Conservation (phyloP, 2,797 vertebrate species). For the Rhinichthys osculus region DNA sequence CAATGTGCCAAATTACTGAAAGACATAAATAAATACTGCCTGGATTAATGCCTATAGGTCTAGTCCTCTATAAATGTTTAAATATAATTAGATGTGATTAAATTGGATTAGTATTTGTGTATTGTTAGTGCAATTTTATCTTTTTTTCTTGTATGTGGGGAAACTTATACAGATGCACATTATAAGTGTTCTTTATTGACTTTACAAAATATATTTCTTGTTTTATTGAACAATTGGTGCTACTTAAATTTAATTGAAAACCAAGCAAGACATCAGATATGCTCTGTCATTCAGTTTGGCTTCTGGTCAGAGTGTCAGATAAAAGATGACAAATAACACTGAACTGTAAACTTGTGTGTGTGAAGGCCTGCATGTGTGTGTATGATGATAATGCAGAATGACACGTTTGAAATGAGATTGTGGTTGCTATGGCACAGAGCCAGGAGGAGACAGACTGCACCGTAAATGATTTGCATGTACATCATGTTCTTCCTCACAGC, state of each 20-base stretch:
- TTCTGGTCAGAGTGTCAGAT: conserved; percentile 32
- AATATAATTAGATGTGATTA: conserved; percentile 2
- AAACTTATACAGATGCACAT: background rate
- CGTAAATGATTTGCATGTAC: conserved; percentile 99
- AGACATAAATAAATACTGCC: conserved; percentile 67
- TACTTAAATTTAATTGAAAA: conserved; percentile 19
- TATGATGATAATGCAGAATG: conserved; percentile 97
- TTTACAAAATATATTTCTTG: background rate
- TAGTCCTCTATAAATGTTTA: conserved; percentile 20
- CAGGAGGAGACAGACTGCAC: conserved; percentile 90
- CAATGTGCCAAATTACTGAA: conserved; percentile 65
- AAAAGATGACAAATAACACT: conserved; percentile 10
- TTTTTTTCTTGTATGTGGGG: background rate
- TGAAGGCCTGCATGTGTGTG: conserved; percentile 42
- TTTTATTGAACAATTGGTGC: background rate
- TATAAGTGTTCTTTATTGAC: background rate
- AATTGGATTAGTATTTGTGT: background rate
- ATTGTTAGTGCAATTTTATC: background rate
- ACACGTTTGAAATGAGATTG: conserved; percentile 99
- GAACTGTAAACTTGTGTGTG: conserved; percentile 49
- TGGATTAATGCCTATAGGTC: conserved; percentile 45
- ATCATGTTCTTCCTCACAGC: conserved; percentile 83
- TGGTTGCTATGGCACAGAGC: conserved; percentile 97
- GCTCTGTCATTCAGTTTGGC: conserved; percentile 17
- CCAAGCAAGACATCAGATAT: conserved; percentile 22